phyloP scores from a whole-genome alignment of 2,113 vertebrate genomes.

The Pseudolaguvia tuberculata region DNA sequence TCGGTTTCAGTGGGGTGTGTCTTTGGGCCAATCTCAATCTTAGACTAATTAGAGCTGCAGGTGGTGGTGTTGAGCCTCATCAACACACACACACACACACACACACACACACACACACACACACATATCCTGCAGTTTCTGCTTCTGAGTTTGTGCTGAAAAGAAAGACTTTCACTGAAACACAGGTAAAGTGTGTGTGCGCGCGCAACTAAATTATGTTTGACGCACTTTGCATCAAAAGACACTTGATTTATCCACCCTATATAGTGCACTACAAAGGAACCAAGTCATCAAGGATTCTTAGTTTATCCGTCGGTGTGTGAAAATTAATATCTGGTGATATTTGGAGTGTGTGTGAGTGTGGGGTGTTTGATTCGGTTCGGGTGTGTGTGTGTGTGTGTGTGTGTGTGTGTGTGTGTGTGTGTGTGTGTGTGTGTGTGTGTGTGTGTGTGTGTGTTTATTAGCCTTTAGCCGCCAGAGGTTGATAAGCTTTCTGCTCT shows the following conservation, averaged over 20 bases:
- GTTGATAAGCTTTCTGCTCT: neutral
- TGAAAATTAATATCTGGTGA: too few species aligned
- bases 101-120: too few species aligned
- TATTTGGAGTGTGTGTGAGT: too few species aligned
- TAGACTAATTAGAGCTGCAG: conserved; percentile 38
- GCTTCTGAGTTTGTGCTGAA: neutral
- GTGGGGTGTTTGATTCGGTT: too few species aligned
- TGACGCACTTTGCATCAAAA: neutral
- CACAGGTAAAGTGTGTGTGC: conserved; percentile 12
- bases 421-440: neutral
- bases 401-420: neutral
- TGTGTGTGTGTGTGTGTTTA: neutral
- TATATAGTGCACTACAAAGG: neutral
- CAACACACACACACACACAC: conserved; percentile 9
- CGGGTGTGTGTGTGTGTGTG: neutral
- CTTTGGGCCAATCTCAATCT: conserved; percentile 34
- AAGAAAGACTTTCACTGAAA: neutral
- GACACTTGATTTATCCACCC: neutral
- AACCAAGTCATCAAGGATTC: neutral
- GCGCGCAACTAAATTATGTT: too few species aligned
- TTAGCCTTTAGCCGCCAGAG: neutral
- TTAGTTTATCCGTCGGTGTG: neutral
- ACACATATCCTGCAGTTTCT: neutral
- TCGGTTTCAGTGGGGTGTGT: neutral
- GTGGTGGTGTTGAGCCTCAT: conserved; percentile 14